Conservation (phyloP, 2,797 vertebrate species). For the Pogoniulus pusillus region DNA sequence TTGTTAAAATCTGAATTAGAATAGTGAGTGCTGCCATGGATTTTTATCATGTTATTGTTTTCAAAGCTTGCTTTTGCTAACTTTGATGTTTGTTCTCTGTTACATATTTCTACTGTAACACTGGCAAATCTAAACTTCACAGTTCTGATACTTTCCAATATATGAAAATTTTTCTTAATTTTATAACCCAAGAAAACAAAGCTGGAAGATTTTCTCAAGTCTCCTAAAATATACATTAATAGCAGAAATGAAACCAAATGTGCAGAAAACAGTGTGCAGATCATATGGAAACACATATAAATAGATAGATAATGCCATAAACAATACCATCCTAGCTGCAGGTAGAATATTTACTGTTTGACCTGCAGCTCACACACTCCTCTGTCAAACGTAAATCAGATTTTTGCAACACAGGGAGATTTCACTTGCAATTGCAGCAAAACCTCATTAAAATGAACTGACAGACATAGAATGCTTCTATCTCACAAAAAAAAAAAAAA, state of each 20-base stretch:
- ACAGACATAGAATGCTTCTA: conserved; percentile 38
- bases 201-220: not conserved
- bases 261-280: not conserved
- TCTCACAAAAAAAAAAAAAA: conserved; percentile 45
- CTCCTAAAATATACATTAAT: not conserved
- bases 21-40: not conserved
- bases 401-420: conserved; percentile 15
- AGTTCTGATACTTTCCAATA: not conserved
- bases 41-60: not conserved
- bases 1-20: not conserved
- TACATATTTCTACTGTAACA: not conserved
- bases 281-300: not conserved
- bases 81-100: not conserved
- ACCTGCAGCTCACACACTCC: conserved; percentile 20
- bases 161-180: not conserved
- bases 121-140: not conserved
- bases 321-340: not conserved
- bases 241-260: not conserved
- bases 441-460: conserved; percentile 62
- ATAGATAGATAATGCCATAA: not conserved
- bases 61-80: not conserved
- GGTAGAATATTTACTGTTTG: conserved; percentile 37
- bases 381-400: conserved; percentile 47
- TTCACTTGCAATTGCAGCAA: conserved; percentile 47
- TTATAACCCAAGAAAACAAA: not conserved